A percentile compares a stretch with the other conserved stretches of the same genome.
Evolutionary conservation across 2,113 vertebrate genomes (phyloP).

Genomic region (Syngnathus scovelli): DNA sequence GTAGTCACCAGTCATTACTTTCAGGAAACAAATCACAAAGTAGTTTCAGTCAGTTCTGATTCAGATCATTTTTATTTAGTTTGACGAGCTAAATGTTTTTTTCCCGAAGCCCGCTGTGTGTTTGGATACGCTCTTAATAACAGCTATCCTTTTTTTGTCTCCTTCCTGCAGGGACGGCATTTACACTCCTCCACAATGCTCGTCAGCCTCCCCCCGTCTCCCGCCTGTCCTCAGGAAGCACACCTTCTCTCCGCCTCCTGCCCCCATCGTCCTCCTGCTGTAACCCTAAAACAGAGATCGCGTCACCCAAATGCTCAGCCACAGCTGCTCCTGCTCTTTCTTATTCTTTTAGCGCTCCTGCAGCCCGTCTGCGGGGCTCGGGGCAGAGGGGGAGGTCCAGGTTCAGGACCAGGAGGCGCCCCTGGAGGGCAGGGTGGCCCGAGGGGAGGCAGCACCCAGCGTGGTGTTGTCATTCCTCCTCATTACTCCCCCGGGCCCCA

Average conservation of each 20-base stretch:
- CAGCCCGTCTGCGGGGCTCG: conserved; percentile 69
- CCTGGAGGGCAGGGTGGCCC: conserved; percentile 42
- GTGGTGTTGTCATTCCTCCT: conserved; percentile 63
- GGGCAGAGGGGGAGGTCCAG: conserved; percentile 47
- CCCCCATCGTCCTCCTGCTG: conserved; percentile 4
- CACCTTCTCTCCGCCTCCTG: conserved; percentile 39
- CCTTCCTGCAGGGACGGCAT: conserved; percentile 65
- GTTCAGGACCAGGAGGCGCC: conserved; percentile 44
- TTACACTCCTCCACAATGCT: conserved; percentile 75
- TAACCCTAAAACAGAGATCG: conserved; percentile 21
- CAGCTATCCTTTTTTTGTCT: not conserved
- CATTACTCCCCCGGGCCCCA: conserved; percentile 61
- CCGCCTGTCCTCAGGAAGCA: conserved; percentile 65
- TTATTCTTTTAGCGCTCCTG: conserved; percentile 47
- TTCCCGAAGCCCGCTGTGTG: not conserved
- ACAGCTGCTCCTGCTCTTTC: conserved; percentile 39
- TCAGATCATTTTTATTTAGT: too few species aligned
- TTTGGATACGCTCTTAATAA: not conserved
- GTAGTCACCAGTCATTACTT: too few species aligned
- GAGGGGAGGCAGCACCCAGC: conserved; percentile 49
- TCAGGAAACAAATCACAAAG: too few species aligned
- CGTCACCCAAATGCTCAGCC: conserved; percentile 24
- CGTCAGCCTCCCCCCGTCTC: conserved; percentile 71
- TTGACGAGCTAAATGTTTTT: too few species aligned
- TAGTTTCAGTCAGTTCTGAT: too few species aligned